A percentile compares a stretch with the other conserved stretches of the same genome.
Evolutionary conservation across 2,113 vertebrate genomes (phyloP).

Genomic region (Cyprinodon brontotheroides): DNA sequence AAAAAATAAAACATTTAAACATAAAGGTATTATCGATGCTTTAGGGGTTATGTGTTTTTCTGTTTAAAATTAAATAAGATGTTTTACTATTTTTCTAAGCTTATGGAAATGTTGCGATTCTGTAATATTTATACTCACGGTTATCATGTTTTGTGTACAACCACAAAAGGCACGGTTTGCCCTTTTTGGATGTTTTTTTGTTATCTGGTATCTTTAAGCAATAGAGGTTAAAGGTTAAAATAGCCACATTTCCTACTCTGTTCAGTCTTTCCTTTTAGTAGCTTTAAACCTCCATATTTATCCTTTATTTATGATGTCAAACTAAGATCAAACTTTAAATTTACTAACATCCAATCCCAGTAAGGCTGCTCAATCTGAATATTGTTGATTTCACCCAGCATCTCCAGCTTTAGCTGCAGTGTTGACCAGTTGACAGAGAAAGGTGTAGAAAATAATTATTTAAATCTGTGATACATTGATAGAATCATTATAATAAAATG

Average conservation of each 20-base stretch:
- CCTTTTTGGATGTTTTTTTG: too few species aligned
- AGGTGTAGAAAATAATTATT: neutral
- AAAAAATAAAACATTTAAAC: too few species aligned
- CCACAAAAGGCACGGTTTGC: too few species aligned
- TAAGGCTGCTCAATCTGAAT: neutral
- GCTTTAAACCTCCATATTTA: too few species aligned
- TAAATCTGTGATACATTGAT: neutral
- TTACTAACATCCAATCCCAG: neutral
- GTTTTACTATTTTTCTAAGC: too few species aligned
- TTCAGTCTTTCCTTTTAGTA: neutral
- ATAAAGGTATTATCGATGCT: too few species aligned
- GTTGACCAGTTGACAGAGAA: neutral
- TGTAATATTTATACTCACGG: neutral
- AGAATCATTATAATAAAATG: neutral
- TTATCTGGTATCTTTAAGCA: too few species aligned
- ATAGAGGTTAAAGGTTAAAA: neutral
- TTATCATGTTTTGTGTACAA: too few species aligned
- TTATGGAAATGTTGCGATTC: neutral
- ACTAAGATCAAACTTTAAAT: neutral
- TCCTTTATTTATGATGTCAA: neutral
- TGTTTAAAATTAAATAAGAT: too few species aligned
- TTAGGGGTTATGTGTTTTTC: too few species aligned
- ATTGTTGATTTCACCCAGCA: neutral
- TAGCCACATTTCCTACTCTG: too few species aligned
- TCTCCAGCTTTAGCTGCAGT: neutral